Evolutionary conservation across 2,113 vertebrate genomes (phyloP), one percentile per base, ranked within the genome.

Genomic region (Xiphophorus couchianus): DNA sequence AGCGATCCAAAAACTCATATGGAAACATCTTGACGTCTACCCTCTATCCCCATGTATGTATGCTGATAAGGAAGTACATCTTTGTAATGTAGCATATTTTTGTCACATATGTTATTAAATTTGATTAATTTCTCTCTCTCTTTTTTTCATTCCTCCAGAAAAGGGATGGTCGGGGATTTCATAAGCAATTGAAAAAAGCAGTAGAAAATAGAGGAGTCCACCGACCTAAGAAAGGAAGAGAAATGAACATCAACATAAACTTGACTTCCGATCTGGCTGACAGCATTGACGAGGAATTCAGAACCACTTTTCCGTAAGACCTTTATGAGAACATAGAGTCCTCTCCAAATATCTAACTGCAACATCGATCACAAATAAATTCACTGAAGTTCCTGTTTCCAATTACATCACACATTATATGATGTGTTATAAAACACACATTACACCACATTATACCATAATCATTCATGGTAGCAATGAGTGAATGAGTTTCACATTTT

Each of bases 281-380:
- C 19, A 80, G 67, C 75, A 82, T 87, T 63, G 73, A 87, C 48
- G 44, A 77, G 9, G 33, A 77, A 51, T 86, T 86, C 64, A 81
- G 1, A 67, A 42, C 68, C 0, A 79, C 75, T 54, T 89, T 89
- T 62, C 88, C 83, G 85, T 89, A 66, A 82, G 85, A 74, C 58
- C 67, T 30, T 58, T 12, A 39, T 58, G 1, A 74, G 13, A 2
- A 76, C 3, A 44, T 63, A 30, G 19, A 7, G 31, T 0, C 0
- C 17, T 35, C 28, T 39, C 1, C 12, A 33, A 31, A 31, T 63
- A 17, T 30, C 9, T 42, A 14, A 13, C 39, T 42, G 13, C 13
- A 42, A 42, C 39, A 42, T 42, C 12, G 3, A 3, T 19, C 5
- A 48, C 17, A 5, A 48, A 48, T 48, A 19, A 48, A 48, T 48